Evolutionary conservation across 1,140 invertebrate genomes (phyloP).

Genomic region (Dryas iulia): DNA sequence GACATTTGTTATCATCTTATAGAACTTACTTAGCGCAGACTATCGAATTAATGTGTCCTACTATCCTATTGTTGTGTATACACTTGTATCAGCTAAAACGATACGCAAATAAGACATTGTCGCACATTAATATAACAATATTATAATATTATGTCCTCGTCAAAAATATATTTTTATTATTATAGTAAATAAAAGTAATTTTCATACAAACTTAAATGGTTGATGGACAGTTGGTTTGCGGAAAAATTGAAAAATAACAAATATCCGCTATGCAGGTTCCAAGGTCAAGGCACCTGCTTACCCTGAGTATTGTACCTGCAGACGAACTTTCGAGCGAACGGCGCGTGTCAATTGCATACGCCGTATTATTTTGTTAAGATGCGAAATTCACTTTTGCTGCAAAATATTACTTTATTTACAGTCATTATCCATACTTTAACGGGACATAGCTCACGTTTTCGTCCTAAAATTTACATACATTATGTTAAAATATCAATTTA

Average conservation of each 20-base stretch:
- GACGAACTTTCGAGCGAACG: conserved; percentile 63
- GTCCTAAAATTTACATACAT: neutral
- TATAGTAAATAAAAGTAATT: neutral
- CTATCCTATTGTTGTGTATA: conserved; percentile 37
- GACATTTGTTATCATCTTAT: conserved; percentile 51
- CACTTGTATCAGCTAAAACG: conserved; percentile 10
- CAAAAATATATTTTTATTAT: neutral
- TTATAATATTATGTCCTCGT: neutral
- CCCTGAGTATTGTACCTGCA: conserved; percentile 54
- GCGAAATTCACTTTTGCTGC: neutral
- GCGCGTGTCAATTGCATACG: conserved; percentile 44
- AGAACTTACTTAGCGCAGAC: conserved; percentile 37
- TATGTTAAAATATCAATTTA: neutral
- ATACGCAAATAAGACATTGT: neutral
- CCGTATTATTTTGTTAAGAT: conserved; percentile 1
- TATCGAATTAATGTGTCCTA: conserved; percentile 44
- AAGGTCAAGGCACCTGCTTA: conserved; percentile 65
- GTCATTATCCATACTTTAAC: neutral
- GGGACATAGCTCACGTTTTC: neutral
- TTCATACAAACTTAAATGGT: neutral
- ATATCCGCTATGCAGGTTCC: conserved; percentile 58
- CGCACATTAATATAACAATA: neutral
- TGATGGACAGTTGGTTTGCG: conserved; percentile 40
- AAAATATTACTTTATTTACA: neutral
- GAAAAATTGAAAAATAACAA: conserved; percentile 64